A percentile compares a stretch with the other conserved stretches of the same genome.
Conservation (phyloP, 2,888 invertebrate species). For the Drosophila algonquin region DNA sequence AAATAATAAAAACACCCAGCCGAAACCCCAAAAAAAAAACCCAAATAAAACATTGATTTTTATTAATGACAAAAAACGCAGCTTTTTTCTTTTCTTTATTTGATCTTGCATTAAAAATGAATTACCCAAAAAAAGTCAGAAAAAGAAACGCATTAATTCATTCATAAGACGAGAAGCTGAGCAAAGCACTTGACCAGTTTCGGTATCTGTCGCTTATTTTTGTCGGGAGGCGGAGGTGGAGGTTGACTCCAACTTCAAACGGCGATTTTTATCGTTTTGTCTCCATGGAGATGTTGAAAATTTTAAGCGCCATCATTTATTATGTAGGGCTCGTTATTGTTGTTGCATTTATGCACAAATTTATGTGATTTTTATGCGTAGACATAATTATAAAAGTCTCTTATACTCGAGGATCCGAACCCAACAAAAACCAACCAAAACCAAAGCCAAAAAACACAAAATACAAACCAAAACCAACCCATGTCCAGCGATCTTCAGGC, state of each 20-base stretch:
- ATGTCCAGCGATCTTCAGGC: constrained; percentile 45
- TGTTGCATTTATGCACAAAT: constrained; percentile 80
- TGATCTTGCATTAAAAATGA: constrained; percentile 57
- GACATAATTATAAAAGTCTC: constrained; percentile 81
- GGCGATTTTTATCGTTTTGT: constrained; percentile 65
- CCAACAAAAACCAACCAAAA: constrained; percentile 22
- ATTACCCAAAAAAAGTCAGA: constrained; percentile 34
- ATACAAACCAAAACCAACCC: constrained; percentile 21
- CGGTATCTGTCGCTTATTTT: constrained; percentile 19
- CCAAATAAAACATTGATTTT: constrained; percentile 50
- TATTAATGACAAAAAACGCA: constrained; percentile 68
- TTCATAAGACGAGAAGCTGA: constrained; percentile 59
- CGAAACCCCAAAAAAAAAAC: constrained; percentile 19
- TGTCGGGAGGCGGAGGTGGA: constrained; percentile 18
- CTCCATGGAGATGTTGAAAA: constrained; percentile 76
- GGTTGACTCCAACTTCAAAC: constrained; percentile 53
- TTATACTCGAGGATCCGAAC: constrained; percentile 46
- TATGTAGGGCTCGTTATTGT: constrained; percentile 67
- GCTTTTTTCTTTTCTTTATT: constrained; percentile 40
- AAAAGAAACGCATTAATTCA: constrained; percentile 68
- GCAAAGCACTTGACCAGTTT: constrained; percentile 62
- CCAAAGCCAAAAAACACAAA: constrained; percentile 6
- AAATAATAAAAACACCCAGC: constrained; percentile 71
- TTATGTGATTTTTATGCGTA: constrained; percentile 84
- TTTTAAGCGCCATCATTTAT: constrained; percentile 83